Base-by-base conservation (phyloP, 2,113 vertebrate species). In the Oxyura jamaicensis region DNA sequence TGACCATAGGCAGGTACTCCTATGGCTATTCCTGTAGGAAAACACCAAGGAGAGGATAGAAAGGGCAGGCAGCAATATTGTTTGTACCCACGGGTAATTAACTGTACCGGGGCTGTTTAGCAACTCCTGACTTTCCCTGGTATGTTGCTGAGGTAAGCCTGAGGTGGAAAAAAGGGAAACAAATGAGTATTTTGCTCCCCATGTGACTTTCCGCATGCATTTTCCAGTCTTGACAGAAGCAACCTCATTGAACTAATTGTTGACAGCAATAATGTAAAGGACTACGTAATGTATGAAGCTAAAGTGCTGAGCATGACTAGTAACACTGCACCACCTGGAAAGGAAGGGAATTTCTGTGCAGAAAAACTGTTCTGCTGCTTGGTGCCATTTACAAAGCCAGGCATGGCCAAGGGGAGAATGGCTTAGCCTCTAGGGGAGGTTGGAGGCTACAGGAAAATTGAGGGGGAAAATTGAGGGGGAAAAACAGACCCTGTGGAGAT, bases 391-490 rank as follows among this genome's bases (percentile, higher is more conserved):
- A 44, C 16, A 11, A 46, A 59, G 73, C 56, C 25, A 58, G 41
- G 42, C 19, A 13, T 46, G 31, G 23, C 28, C 55, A 76, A 41
- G 13, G 71, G 53, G 36, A 29, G 33, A 79, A 83, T 60, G 16
- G 16, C 33, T 76, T 86, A 22, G 29, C 26, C 66, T 60, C 36
- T 66, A 25, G 67, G 39, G 56, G 41, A 62, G 31, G n/a, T 72
- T 94, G 55, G 58, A 66, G 7, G 39, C 71, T 91, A 83, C 82
- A 95, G 56, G 53, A 59, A 88, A 91, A 66, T 2, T 48, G 39
- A 9, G 33, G 8, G 2, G 3, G 1, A 0, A 6, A 13, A 41
- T 2, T 48, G 39, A 9, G 33, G 8, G 2, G 3, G 1, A 0
- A 6, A 13, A 41, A 58, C 39, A 29, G 23, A 4, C 18, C 3